Evolutionary conservation across 2,113 vertebrate genomes (phyloP).

Genomic region (Mus pahari): DNA sequence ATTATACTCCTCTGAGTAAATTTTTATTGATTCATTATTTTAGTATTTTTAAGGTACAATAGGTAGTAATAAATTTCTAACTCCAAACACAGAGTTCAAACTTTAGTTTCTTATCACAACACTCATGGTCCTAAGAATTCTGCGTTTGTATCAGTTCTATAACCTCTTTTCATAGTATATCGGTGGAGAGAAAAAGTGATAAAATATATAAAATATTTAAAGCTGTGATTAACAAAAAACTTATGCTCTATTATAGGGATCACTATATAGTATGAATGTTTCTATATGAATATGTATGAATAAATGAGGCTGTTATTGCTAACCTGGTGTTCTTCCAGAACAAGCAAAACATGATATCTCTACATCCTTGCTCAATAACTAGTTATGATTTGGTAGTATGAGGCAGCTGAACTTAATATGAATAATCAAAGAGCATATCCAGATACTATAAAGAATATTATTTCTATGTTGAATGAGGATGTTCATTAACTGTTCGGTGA

Average conservation of each 20-base stretch:
- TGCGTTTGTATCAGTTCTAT: not conserved
- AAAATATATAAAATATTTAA: not conserved
- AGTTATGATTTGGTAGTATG: not conserved
- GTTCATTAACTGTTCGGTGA: not conserved
- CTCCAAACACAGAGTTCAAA: not conserved
- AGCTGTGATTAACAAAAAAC: not conserved
- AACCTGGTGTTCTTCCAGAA: not conserved
- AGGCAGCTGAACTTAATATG: not conserved
- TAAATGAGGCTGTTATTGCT: not conserved
- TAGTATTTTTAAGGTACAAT: not conserved
- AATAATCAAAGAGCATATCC: not conserved
- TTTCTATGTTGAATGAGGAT: not conserved
- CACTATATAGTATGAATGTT: not conserved
- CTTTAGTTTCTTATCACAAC: not conserved
- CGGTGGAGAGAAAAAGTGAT: not conserved
- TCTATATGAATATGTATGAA: not conserved
- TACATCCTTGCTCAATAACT: not conserved
- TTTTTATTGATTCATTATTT: not conserved
- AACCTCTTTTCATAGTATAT: not conserved
- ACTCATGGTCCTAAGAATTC: not conserved
- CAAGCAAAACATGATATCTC: not conserved
- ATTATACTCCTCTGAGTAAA: not conserved
- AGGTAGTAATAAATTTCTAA: not conserved
- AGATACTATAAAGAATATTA: not conserved
- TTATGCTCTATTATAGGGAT: not conserved